Conservation (phyloP, 2,888 invertebrate species). For the Cataglyphis albicans region DNA sequence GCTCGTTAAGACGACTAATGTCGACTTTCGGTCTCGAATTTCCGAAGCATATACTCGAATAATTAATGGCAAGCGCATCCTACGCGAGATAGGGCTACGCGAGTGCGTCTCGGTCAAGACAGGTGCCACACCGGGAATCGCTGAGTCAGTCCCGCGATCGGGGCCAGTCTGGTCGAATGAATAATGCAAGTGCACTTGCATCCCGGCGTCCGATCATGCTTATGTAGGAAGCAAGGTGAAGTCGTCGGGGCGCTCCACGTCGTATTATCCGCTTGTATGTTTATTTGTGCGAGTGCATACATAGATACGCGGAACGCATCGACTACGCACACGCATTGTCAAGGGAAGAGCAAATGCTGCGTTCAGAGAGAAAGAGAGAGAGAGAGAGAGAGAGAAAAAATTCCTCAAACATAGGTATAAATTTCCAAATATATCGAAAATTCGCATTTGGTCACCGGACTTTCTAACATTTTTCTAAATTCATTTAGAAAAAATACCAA, state of each 20-base stretch:
- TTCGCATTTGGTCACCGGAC: constrained; percentile 68
- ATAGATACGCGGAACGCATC: constrained; percentile 16
- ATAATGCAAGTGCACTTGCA: constrained; percentile 63
- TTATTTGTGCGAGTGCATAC: constrained; percentile 17
- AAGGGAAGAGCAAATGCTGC: not conserved
- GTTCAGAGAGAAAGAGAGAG: not conserved
- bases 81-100: constrained; percentile 52
- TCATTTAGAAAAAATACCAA: constrained; percentile 44
- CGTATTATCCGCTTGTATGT: constrained; percentile 37
- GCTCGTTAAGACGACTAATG: constrained; percentile 70
- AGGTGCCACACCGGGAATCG: constrained; percentile 64
- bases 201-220: constrained; percentile 53
- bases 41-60: constrained; percentile 63
- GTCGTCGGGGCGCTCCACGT: constrained; percentile 19
- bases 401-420: constrained; percentile 25
- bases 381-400: constrained; percentile 5
- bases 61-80: constrained; percentile 70
- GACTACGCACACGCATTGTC: constrained; percentile 2
- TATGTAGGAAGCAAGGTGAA: constrained; percentile 47
- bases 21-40: constrained; percentile 62
- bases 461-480: constrained; percentile 64
- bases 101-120: constrained; percentile 63
- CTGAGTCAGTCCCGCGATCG: constrained; percentile 59
- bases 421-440: constrained; percentile 33
- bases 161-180: constrained; percentile 66